A percentile compares a stretch with the other conserved stretches of the same genome.
Conservation (phyloP, 2,113 vertebrate species). For the Symphodus melops region DNA sequence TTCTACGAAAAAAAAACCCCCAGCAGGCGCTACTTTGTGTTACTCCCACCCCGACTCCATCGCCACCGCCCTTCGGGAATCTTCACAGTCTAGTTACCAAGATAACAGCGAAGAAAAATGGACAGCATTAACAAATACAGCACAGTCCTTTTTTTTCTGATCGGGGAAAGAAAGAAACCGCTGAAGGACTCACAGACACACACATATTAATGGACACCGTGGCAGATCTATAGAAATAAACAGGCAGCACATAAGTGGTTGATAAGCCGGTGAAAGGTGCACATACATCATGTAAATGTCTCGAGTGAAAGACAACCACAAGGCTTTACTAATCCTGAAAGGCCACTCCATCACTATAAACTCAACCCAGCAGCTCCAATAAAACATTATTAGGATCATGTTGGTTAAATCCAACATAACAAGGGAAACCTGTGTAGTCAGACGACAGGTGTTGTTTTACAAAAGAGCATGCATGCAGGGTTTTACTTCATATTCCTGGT, state of each 20-base stretch:
- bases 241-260: slow-evolving; percentile 61
- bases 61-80: slow-evolving; percentile 38
- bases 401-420: not conserved
- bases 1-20: not conserved
- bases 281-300: slow-evolving; percentile 65
- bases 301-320: slow-evolving; percentile 54
- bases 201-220: slow-evolving; percentile 68
- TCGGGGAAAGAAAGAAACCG: slow-evolving; percentile 44
- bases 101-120: slow-evolving; percentile 74
- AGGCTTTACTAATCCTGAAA: slow-evolving; percentile 58
- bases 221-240: slow-evolving; percentile 54
- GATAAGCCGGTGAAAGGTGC: slow-evolving; percentile 39
- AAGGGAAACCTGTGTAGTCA: not conserved
- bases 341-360: slow-evolving; percentile 42
- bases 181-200: slow-evolving; percentile 69
- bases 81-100: slow-evolving; percentile 67
- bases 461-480: too few relatives aligned
- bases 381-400: not conserved
- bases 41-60: slow-evolving; percentile 43
- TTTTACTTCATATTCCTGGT: too few relatives aligned
- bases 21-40: slow-evolving; percentile 35
- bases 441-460: too few relatives aligned
- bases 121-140: slow-evolving; percentile 64
- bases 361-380: not conserved
- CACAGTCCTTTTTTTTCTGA: slow-evolving; percentile 66